Evolutionary conservation across 2,113 vertebrate species (phyloP), one percentile per base, ranked within the genome.

Genomic region (Siphamia tubifer): DNA sequence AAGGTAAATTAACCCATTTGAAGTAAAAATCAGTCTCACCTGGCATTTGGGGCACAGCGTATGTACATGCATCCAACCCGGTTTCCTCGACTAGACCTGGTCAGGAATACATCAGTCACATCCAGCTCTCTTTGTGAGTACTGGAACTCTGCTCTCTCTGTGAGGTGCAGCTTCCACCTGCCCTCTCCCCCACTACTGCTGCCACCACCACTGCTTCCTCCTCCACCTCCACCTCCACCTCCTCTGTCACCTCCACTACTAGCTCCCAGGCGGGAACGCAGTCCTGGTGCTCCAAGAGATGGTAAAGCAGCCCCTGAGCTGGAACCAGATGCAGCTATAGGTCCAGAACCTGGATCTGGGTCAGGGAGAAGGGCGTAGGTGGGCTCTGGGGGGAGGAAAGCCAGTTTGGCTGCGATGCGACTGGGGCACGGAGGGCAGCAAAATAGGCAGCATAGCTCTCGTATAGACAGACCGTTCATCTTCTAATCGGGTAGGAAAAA

Each of bases 381-480:
- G 77, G 97, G 94, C 87, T 97, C 95, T 0, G 97, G 97, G 2
- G 97, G 97, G 71, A 99, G 91, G 91, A 99, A 99, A 65, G 97
- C 97, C 38, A 99, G 86, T 68, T 99, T 99, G 88, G 97, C 96
- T 0, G 97, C 97, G 28, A 99, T 98, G 79, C 96, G 96, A 82
- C 96, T 96, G 1, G 97, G 97, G 88, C 96, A 99, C n/a, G 97
- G 97, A 0, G 97, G 97, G 84, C 97, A 99, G 91, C 97, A 99
- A 88, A 99, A 99, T n/a, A 99, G 93, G 88, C 97, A 96, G 89
- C 97, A 99, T 74, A 99, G 92, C 52, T 98, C 97, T 54, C 95
- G 94, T 72, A 99, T 90, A 0, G 96, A 98, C 83, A 99, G 91
- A 75, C 97, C 97, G 72, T 99, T 98, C 97, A 99, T 99, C 77